Percentiles rank a stretch among this genome's conserved stretches.
Conservation (phyloP, 2,113 vertebrate species). For the Scomber japonicus region DNA sequence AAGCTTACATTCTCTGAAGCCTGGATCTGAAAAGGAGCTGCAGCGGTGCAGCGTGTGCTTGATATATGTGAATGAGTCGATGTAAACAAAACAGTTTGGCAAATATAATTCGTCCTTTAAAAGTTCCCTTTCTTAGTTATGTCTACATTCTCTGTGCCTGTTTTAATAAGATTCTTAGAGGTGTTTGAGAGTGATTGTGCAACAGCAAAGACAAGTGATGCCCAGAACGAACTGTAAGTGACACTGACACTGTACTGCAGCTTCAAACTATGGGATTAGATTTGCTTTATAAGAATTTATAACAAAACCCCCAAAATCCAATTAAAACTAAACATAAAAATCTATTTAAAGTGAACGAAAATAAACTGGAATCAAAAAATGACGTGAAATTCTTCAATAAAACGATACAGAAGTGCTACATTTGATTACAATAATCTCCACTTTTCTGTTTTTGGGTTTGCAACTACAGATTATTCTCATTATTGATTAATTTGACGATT, state of each 20-base stretch:
- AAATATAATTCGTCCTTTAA: slow-evolving; percentile 39
- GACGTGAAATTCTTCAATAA: no score
- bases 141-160: slow-evolving; percentile 77
- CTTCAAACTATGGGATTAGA: slow-evolving; percentile 40
- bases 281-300: no score
- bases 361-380: no score
- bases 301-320: no score
- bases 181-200: slow-evolving; percentile 73
- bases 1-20: slow-evolving; percentile 82
- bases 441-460: no score
- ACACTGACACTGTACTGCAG: slow-evolving; percentile 70
- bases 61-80: slow-evolving; percentile 48
- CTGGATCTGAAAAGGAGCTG: slow-evolving; percentile 60
- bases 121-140: slow-evolving; percentile 58
- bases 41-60: slow-evolving; percentile 72
- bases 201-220: slow-evolving; percentile 67
- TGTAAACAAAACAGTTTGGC: slow-evolving; percentile 68
- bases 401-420: no score
- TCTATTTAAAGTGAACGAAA: no score
- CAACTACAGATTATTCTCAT: no score
- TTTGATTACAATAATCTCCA: no score
- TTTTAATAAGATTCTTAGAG: slow-evolving; percentile 35
- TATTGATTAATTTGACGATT: no score
- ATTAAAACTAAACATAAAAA: no score
- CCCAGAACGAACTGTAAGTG: slow-evolving; percentile 30